Evolutionary conservation across 1,140 invertebrate genomes (phyloP).

Genomic region (Asobara japonica): DNA sequence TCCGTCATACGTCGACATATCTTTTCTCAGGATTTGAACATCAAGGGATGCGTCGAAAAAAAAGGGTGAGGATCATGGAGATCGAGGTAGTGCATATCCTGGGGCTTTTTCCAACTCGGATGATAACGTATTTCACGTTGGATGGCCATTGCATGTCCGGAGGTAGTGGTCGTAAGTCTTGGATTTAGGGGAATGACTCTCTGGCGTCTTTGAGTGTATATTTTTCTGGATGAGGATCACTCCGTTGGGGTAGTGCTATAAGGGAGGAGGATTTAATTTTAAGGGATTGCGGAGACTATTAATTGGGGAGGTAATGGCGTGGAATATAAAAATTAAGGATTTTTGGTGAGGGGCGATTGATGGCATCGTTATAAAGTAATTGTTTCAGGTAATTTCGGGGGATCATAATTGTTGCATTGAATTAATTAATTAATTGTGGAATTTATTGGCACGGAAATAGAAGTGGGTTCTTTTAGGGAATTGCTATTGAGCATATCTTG

Average conservation of each 20-base stretch:
- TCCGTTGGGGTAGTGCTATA: background rate
- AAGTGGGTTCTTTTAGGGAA: too few species aligned
- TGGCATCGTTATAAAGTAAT: background rate
- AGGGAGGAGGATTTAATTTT: background rate
- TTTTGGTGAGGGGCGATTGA: background rate
- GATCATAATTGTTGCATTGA: background rate
- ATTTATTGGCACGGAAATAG: too few species aligned
- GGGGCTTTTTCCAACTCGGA: slow-evolving; percentile 6
- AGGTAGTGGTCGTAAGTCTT: slow-evolving; percentile 5
- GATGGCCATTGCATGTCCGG: slow-evolving; percentile 11
- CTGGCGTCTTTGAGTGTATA: slow-evolving; percentile 6
- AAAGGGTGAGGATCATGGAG: slow-evolving; percentile 5
- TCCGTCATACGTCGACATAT: background rate
- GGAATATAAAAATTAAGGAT: background rate
- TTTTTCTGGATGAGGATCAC: slow-evolving; percentile 2
- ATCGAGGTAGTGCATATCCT: slow-evolving; percentile 17
- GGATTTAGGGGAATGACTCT: slow-evolving; percentile 8
- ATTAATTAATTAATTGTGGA: background rate
- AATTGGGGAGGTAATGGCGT: background rate
- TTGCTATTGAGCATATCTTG: too few species aligned
- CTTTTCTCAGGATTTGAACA: background rate
- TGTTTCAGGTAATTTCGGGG: background rate
- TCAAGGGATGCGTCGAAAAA: background rate
- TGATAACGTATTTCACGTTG: slow-evolving; percentile 13
- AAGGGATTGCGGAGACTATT: background rate